These are phyloP conservation scores for Coenonympha arcania DNA, from an alignment of 2,888 invertebrate species.

Conservation along the genomic window DNA sequence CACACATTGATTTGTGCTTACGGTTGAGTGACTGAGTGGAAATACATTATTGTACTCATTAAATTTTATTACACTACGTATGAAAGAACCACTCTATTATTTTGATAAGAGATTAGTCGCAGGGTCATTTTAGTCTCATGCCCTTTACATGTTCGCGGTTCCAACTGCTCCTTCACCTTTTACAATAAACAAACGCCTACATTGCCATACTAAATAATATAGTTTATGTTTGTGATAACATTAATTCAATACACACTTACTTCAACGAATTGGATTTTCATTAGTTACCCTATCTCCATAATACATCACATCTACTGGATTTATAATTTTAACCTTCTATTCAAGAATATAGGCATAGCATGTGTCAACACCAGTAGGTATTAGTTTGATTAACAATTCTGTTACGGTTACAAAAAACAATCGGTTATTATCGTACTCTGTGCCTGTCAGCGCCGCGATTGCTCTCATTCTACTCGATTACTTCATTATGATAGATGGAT, in stretches of 20 bases:
- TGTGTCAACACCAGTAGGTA: neutral
- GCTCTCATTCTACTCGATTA: neutral
- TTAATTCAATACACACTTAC: too few species aligned
- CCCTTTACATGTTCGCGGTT: constrained; percentile 21
- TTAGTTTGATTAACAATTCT: constrained; percentile 1
- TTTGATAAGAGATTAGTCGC: constrained; percentile 21
- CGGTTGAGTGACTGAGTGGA: neutral
- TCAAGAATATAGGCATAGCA: neutral
- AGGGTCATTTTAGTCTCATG: constrained; percentile 26
- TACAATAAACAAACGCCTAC: neutral
- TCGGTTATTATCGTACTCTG: neutral
- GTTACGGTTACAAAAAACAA: neutral
- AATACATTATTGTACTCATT: neutral
- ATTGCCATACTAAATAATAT: too few species aligned
- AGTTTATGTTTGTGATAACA: too few species aligned
- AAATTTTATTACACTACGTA: constrained; percentile 15
- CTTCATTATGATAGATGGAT: neutral
- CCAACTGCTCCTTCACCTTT: constrained; percentile 24
- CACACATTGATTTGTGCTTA: neutral
- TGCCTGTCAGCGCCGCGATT: neutral
- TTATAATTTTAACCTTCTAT: too few species aligned
- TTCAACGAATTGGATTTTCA: too few species aligned
- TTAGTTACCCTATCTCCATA: too few species aligned
- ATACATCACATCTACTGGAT: too few species aligned
- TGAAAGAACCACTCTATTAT: constrained; percentile 6